These are phyloP conservation scores for Philaenus spumarius DNA, from an alignment of 1,140 invertebrate genomes.

Conservation along the genomic window DNA sequence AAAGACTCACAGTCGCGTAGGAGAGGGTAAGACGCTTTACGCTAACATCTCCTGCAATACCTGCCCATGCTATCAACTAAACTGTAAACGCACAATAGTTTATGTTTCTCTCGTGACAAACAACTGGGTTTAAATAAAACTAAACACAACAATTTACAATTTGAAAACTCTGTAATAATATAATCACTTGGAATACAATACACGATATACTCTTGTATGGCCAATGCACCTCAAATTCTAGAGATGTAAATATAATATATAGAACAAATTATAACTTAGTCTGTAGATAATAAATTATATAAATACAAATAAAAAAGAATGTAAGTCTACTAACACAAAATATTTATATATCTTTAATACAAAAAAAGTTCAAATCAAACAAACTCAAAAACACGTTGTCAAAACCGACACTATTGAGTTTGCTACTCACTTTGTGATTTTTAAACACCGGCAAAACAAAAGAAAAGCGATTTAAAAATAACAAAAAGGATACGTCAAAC, in stretches of 20 bases:
- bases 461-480: constrained; percentile 1
- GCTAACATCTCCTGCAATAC: no score
- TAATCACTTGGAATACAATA: neutral
- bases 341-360: constrained; percentile 7
- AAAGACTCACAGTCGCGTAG: no score
- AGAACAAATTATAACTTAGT: no score
- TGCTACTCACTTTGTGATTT: neutral
- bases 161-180: no score
- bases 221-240: constrained; percentile 8
- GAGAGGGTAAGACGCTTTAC: no score
- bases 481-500: neutral
- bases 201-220: constrained; percentile 11
- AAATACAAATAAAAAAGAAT: constrained; percentile 17
- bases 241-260: neutral
- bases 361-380: constrained; percentile 12
- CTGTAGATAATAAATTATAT: constrained; percentile 15
- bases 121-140: no score
- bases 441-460: constrained; percentile 3
- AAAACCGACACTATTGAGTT: neutral
- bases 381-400: neutral
- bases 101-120: no score
- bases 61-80: no score
- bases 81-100: no score
- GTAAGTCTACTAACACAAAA: constrained; percentile 16
- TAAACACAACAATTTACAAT: no score